phyloP scores from a whole-genome alignment of 2,113 vertebrate genomes.

The Albula glossodonta region DNA sequence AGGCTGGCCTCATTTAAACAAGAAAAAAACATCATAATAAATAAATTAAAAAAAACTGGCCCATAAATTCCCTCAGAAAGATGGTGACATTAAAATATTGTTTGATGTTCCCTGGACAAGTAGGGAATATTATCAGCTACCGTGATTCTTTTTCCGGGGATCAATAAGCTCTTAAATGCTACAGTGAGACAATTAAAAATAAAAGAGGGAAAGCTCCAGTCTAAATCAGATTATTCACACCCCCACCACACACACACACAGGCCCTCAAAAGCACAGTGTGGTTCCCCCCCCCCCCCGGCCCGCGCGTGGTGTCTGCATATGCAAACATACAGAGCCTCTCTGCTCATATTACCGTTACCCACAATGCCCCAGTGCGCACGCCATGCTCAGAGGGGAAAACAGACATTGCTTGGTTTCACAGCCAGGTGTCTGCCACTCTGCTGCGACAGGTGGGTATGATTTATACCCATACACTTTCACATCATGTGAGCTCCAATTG shows the following conservation, averaged over 20 bases:
- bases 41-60: slow-evolving; percentile 70
- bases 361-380: not conserved
- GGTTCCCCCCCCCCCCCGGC: slow-evolving; percentile 70
- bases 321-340: slow-evolving; percentile 53
- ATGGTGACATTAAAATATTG: slow-evolving; percentile 99
- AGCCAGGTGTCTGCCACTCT: too few relatives aligned
- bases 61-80: slow-evolving; percentile 99
- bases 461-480: not conserved
- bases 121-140: slow-evolving; percentile 98
- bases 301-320: slow-evolving; percentile 68
- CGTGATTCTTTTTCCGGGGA: slow-evolving; percentile 92
- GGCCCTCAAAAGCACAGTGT: slow-evolving; percentile 81
- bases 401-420: too few relatives aligned
- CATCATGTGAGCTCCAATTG: too few relatives aligned
- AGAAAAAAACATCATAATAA: not conserved
- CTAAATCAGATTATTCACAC: slow-evolving; percentile 79
- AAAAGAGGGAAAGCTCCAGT: slow-evolving; percentile 77
- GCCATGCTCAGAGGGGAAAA: not conserved
- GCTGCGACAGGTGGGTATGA: not conserved
- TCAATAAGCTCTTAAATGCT: slow-evolving; percentile 99
- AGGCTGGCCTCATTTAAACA: slow-evolving; percentile 77
- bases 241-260: slow-evolving; percentile 60
- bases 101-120: slow-evolving; percentile 99
- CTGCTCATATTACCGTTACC: not conserved
- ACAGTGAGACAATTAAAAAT: slow-evolving; percentile 99